phyloP scores from a whole-genome alignment of 2,113 vertebrate genomes.

The Eudorcas thomsonii region DNA sequence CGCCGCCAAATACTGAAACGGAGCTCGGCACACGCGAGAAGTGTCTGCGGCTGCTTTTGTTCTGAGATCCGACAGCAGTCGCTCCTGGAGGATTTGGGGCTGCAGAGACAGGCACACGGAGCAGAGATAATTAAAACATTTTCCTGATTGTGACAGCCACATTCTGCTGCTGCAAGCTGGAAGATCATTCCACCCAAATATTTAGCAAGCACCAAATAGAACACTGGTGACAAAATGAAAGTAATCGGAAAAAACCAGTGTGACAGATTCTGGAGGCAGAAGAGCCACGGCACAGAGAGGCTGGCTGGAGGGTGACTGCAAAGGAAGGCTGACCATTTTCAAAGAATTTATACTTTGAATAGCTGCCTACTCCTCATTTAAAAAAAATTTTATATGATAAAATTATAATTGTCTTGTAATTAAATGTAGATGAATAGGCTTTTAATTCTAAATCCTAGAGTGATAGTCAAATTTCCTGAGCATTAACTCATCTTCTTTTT shows the following conservation, averaged over 20 bases:
- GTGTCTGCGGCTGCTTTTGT: conserved; percentile 24
- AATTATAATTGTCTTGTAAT: neutral
- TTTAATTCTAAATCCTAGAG: neutral
- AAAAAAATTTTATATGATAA: neutral
- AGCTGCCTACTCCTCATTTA: neutral
- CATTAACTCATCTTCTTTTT: neutral
- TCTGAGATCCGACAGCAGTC: neutral
- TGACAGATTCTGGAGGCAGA: neutral
- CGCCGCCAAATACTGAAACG: neutral
- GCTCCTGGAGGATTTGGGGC: neutral
- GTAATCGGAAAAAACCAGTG: neutral
- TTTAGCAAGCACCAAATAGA: conserved; percentile 24
- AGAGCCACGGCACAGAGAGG: neutral
- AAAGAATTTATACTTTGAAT: neutral
- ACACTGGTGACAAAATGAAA: conserved; percentile 14
- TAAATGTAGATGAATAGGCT: neutral
- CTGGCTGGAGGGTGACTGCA: fast-evolving
- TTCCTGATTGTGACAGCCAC: neutral
- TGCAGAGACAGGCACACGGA: neutral
- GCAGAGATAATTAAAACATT: conserved; percentile 41
- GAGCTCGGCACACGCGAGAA: neutral
- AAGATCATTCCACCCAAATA: conserved; percentile 3
- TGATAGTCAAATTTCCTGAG: neutral
- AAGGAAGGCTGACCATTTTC: fast-evolving
- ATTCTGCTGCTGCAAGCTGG: neutral